These are phyloP conservation scores for Xenentodon cancila DNA, from an alignment of 2,797 vertebrate genomes.

Conservation along the genomic window DNA sequence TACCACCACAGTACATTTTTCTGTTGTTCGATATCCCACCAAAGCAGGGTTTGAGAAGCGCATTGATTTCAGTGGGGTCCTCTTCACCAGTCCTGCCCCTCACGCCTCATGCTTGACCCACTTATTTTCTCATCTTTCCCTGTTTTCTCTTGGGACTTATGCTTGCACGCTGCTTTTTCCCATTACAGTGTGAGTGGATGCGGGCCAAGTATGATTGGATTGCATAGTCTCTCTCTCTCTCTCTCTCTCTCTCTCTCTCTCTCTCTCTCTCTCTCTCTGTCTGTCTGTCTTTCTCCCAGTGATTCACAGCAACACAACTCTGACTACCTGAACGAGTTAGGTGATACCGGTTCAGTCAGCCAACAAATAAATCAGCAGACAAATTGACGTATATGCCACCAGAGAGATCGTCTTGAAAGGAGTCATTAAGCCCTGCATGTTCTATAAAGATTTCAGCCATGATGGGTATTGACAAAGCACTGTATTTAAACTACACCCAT, in stretches of 20 bases:
- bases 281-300: slow-evolving; percentile 13
- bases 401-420: slow-evolving; percentile 76
- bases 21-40: slow-evolving; percentile 79
- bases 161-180: slow-evolving; percentile 77
- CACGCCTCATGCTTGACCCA: slow-evolving; percentile 83
- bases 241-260: too few relatives aligned
- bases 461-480: slow-evolving; percentile 79
- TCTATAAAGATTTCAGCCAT: slow-evolving; percentile 61
- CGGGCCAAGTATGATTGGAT: slow-evolving; percentile 77
- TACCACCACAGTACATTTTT: slow-evolving; percentile 66
- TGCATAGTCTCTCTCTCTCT: slow-evolving; percentile 53
- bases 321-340: slow-evolving; percentile 79
- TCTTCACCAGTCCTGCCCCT: slow-evolving; percentile 76
- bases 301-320: slow-evolving; percentile 47
- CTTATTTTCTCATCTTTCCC: slow-evolving; percentile 89
- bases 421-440: slow-evolving; percentile 63
- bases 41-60: slow-evolving; percentile 70
- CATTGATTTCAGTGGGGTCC: slow-evolving; percentile 83
- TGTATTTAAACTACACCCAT: slow-evolving; percentile 67
- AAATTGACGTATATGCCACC: slow-evolving; percentile 83
- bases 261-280: slow-evolving; percentile 1
- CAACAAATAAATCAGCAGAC: slow-evolving; percentile 84
- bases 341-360: slow-evolving; percentile 79
- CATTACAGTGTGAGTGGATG: slow-evolving; percentile 80
- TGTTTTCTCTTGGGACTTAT: slow-evolving; percentile 82